Percentiles rank a stretch among this genome's conserved stretches.
Conservation (phyloP, 2,797 vertebrate species). For the Aeoliscus strigatus region DNA sequence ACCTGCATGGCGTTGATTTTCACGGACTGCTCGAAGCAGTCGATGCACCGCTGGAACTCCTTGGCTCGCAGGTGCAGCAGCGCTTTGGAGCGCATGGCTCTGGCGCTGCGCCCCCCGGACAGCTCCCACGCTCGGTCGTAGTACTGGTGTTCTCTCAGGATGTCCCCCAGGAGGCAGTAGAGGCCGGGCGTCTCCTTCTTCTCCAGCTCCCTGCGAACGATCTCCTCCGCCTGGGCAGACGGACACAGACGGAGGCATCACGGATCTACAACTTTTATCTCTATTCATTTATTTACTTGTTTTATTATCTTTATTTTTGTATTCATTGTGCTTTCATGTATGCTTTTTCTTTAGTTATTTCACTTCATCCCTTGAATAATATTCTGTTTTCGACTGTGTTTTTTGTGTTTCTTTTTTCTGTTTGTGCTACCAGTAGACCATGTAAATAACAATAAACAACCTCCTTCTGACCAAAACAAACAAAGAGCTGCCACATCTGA, state of each 20-base stretch:
- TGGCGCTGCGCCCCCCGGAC: slow-evolving; percentile 82
- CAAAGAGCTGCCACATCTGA: no score
- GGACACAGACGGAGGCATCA: no score
- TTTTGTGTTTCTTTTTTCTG: no score
- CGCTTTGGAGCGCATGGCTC: slow-evolving; percentile 91
- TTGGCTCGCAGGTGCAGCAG: slow-evolving; percentile 84
- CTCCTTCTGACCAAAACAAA: no score
- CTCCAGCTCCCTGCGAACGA: slow-evolving; percentile 85
- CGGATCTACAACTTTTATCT: background rate
- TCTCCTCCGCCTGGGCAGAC: slow-evolving; percentile 84
- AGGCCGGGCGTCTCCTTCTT: slow-evolving; percentile 85
- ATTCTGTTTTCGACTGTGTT: no score
- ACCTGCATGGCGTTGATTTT: slow-evolving; percentile 92
- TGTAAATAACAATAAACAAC: no score
- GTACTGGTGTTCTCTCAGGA: slow-evolving; percentile 83
- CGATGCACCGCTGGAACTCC: slow-evolving; percentile 81
- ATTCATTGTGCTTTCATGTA: no score
- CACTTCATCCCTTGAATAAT: no score
- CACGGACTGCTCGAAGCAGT: slow-evolving; percentile 88
- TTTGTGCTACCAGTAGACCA: no score
- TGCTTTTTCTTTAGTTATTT: no score
- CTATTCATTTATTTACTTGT: no score
- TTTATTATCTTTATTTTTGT: no score
- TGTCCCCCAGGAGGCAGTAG: slow-evolving; percentile 91
- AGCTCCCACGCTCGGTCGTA: slow-evolving; percentile 93